Conservation (phyloP, 1,140 invertebrate species). For the Sitodiplosis mosellana region DNA sequence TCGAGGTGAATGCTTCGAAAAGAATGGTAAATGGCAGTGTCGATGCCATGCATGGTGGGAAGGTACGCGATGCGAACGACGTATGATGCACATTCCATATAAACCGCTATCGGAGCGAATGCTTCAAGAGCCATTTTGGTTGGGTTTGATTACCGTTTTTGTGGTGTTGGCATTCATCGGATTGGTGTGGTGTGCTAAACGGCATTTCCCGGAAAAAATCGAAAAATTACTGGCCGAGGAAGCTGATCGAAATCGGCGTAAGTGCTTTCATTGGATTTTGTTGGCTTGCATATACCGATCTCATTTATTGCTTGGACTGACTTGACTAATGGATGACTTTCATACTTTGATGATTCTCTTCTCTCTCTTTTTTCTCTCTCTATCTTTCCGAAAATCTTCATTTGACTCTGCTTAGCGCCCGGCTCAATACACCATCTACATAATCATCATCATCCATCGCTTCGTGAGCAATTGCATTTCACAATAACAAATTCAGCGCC, state of each 20-base stretch:
- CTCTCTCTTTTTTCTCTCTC: slow-evolving; percentile 2
- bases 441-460: slow-evolving; percentile 14
- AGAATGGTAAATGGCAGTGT: slow-evolving; percentile 41
- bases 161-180: slow-evolving; percentile 53
- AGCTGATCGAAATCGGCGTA: slow-evolving; percentile 42
- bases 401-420: slow-evolving; percentile 6
- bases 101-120: slow-evolving; percentile 51
- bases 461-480: slow-evolving; percentile 12
- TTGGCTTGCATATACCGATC: no score
- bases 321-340: no score
- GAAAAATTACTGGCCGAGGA: slow-evolving; percentile 65
- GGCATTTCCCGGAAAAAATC: slow-evolving; percentile 66
- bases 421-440: slow-evolving; percentile 8
- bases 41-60: slow-evolving; percentile 53
- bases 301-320: no score
- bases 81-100: slow-evolving; percentile 43
- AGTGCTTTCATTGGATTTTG: no score
- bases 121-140: slow-evolving; percentile 67
- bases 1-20: slow-evolving; percentile 43
- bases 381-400: background rate
- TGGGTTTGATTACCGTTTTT: slow-evolving; percentile 59
- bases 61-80: slow-evolving; percentile 38
- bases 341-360: background rate
- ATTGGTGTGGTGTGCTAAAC: slow-evolving; percentile 57
- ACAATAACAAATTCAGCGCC: slow-evolving; percentile 17